Base-by-base conservation (phyloP, 1,140 invertebrate genomes). In the Drosophila tropicalis region DNA sequence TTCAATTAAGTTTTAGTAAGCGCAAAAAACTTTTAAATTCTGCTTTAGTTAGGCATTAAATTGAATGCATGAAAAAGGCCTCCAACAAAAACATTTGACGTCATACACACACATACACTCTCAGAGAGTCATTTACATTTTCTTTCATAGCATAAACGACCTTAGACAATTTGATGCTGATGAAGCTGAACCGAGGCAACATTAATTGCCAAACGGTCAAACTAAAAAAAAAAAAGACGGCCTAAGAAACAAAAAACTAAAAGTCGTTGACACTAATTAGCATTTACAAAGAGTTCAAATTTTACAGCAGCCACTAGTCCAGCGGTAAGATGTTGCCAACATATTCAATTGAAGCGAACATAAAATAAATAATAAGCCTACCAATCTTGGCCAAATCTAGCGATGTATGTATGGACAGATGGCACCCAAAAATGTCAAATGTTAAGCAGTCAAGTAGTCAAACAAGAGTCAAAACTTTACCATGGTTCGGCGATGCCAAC, bases 231-330 rank as follows among this genome's bases (percentile, higher is more conserved):
- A 5, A 44, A 29, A 29, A 47, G 12, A 22, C 44, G 19, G 29
- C 22, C 55, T 15, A 60, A 74, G 25, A 73, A 61, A 61, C 36
- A 54, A 55, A 58, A 44, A 44, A 15, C 67, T 80, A 70, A 73
- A 78, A 78, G 81, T 78, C 81, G 82, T 78, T 85, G 81, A 85
- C 81, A 85, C 81, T 85, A 85, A 85, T 85, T 85, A 85, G 81
- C 81, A 85, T 85, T 85, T 85, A 74, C 82, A 70, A 75, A 71
- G 73, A 67, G 60, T 70, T 36, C 63, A 51, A 17, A 29, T 29
- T 67, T 51, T 15, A 51, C 44, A 34, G 44, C 47, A 69, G 25
- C 66, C 51, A n/a, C 44, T 15, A 22, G 15, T 15, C 15, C 41
- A 22, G 44, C 44, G 4, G 62, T 62, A 78, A 36, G 36, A 56